These are phyloP conservation scores for Ramphastos sulfuratus DNA, from an alignment of 2,113 vertebrate genomes.

Conservation along the genomic window DNA sequence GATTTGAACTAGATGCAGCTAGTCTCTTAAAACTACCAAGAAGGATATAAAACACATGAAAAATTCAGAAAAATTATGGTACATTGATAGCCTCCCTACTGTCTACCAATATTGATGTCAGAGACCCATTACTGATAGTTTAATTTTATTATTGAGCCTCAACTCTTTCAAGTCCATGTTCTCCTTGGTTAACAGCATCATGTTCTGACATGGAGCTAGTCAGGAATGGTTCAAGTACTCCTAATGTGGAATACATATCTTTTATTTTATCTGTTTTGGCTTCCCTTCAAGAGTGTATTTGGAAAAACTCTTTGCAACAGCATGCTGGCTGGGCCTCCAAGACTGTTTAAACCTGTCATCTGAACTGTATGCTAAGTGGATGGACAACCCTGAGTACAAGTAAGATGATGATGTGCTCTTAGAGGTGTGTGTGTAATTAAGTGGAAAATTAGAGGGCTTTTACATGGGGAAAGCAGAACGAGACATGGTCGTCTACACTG, in stretches of 20 bases:
- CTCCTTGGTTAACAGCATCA: not conserved
- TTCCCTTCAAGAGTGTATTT: constrained; percentile 68
- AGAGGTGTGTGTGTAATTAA: not conserved
- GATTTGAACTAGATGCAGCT: not conserved
- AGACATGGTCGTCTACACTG: not conserved
- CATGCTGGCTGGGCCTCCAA: constrained; percentile 74
- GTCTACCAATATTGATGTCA: not conserved
- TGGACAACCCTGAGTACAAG: constrained; percentile 63
- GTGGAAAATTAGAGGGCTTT: not conserved
- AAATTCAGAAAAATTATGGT: not conserved
- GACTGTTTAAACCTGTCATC: constrained; percentile 78
- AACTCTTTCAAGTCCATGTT: not conserved
- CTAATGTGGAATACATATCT: not conserved
- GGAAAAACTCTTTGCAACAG: constrained; percentile 63
- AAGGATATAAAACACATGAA: not conserved
- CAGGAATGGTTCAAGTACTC: not conserved
- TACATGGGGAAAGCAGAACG: not conserved
- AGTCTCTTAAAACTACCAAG: not conserved
- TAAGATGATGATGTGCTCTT: constrained; percentile 54
- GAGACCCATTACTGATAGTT: not conserved
- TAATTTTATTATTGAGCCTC: not conserved
- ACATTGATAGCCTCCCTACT: not conserved
- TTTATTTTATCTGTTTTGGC: constrained; percentile 24
- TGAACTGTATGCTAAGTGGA: constrained; percentile 75
- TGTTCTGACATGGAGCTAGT: not conserved